Conservation (phyloP, 2,888 invertebrate genomes). For the Cephus runcator region DNA sequence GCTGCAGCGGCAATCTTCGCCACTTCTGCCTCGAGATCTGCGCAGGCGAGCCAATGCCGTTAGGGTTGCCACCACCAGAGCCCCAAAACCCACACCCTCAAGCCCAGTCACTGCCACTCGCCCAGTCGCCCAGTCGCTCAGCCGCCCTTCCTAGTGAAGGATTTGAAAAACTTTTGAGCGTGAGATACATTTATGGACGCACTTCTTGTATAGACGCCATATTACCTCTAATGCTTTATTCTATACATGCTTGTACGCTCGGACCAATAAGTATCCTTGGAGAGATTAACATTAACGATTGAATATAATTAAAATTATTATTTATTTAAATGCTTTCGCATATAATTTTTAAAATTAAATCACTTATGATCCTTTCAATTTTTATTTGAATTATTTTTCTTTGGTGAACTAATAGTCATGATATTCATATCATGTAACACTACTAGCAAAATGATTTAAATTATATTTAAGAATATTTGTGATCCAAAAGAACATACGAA, state of each 20-base stretch:
- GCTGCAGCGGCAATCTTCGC: neutral
- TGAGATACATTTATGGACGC: neutral
- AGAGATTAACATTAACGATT: neutral
- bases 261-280: neutral
- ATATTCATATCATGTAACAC: neutral
- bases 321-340: neutral
- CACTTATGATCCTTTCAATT: neutral
- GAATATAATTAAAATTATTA: neutral
- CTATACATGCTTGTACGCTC: neutral
- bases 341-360: neutral
- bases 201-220: neutral
- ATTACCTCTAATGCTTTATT: neutral
- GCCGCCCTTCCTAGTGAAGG: neutral
- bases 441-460: neutral
- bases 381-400: neutral
- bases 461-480: too few species aligned
- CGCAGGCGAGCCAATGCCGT: neutral
- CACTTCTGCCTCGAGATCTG: neutral
- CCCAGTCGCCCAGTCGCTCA: neutral
- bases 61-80: neutral
- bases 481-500: neutral
- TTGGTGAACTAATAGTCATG: neutral
- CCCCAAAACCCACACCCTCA: neutral
- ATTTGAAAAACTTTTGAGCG: neutral
- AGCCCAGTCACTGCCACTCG: neutral